phyloP scores from a whole-genome alignment of 2,113 vertebrate genomes.

The Heteronetta atricapilla region DNA sequence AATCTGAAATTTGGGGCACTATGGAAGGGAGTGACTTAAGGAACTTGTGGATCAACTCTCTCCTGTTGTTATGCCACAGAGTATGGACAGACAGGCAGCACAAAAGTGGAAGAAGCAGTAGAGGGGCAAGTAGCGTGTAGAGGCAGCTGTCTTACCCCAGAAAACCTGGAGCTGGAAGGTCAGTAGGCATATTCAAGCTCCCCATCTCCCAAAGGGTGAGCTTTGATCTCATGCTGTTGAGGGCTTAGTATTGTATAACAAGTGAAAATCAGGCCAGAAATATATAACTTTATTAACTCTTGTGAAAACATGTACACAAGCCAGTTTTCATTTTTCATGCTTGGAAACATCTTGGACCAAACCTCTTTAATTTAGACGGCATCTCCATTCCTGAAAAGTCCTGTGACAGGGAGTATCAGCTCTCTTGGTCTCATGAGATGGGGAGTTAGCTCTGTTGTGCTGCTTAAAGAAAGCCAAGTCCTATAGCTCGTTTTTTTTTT shows the following conservation, averaged over 20 bases:
- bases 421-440: background rate
- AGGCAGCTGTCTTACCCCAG: background rate
- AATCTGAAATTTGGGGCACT: background rate
- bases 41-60: background rate
- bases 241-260: background rate
- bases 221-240: background rate
- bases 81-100: background rate
- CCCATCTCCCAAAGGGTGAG: background rate
- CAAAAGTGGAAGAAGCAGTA: background rate
- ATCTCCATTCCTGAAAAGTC: background rate
- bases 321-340: background rate
- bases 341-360: background rate
- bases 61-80: background rate
- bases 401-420: background rate
- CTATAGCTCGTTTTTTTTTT: background rate
- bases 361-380: background rate
- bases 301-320: background rate
- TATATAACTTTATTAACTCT: background rate
- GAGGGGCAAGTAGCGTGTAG: background rate
- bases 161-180: background rate
- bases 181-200: background rate
- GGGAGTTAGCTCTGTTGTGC: background rate
- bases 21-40: background rate
- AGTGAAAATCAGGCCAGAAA: background rate
- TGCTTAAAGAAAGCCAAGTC: slow-evolving; percentile 15